phyloP scores from a whole-genome alignment of 1,140 invertebrate species.

The Araneus ventricosus region DNA sequence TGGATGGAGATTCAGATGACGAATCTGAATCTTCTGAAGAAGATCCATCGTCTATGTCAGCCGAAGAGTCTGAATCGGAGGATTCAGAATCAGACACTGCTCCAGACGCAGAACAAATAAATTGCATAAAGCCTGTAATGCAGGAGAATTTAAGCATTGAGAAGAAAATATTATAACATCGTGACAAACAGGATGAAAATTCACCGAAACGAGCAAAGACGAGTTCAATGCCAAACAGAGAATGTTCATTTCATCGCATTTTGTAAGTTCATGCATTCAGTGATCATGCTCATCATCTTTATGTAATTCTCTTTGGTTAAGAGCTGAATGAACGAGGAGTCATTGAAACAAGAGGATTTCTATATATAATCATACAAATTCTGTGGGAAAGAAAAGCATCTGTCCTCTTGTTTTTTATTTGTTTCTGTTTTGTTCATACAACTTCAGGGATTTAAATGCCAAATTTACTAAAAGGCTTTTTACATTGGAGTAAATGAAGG shows the following conservation, averaged over 20 bases:
- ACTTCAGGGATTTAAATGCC: neutral
- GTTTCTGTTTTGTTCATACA: neutral
- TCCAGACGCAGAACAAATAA: neutral
- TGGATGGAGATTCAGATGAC: constrained; percentile 8
- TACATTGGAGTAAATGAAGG: too few species aligned
- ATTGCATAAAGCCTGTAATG: constrained; percentile 24
- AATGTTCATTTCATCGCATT: neutral
- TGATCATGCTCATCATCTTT: neutral
- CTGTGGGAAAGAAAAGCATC: too few species aligned
- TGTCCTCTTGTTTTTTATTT: neutral
- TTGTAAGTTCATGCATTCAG: neutral
- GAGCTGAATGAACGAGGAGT: neutral
- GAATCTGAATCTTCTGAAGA: constrained; percentile 15
- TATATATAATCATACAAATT: too few species aligned
- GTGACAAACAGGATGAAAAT: neutral
- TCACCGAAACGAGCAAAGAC: neutral
- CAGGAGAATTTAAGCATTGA: constrained; percentile 18
- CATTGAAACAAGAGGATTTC: neutral
- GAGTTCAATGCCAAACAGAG: neutral
- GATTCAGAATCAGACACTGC: neutral
- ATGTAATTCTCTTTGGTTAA: neutral
- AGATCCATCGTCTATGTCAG: constrained; percentile 16
- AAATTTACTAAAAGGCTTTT: neutral
- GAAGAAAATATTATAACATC: constrained; percentile 18
- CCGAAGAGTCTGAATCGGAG: constrained; percentile 15